Evolutionary conservation across 1,140 invertebrate genomes (phyloP), one percentile per base, ranked within the genome.

Genomic region (Heterodera carotae): DNA sequence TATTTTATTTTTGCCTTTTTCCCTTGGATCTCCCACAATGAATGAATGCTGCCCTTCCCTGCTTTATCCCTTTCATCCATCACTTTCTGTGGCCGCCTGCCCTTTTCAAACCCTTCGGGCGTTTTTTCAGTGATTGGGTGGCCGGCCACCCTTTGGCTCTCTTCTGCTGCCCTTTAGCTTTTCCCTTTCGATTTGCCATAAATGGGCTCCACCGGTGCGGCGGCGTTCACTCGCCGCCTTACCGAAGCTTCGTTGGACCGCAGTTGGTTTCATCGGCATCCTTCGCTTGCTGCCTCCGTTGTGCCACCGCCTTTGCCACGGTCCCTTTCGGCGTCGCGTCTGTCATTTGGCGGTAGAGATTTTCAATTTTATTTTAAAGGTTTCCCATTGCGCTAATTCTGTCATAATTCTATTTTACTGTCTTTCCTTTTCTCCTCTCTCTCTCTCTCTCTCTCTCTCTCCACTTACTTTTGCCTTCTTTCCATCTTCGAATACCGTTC

Each of bases 191-290:
- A 18, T 67, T 33, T 48, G 22, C 56, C 56, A 15, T 4, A 59
- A 59, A 73, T 73, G 71, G 71, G 71, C 56, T 73, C 71, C 27
- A 62, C 71, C 56, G 71, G 71, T 31, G 71, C 71, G 5, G 71
- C 71, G 56, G 71, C 71, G 34, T 73, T 73, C 36, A 73, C 71
- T 5, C 71, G 71, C 33, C 71, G 71, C 31, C 71, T 73, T n/a
- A 73, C 71, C 62, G 71, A 73, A 34, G 71, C 71, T 34, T 73
- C 71, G 36, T 25, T 73, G 27, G 71, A 73, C 25, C 39, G 71
- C 56, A 73, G 29, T n/a, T 62, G 71, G 56, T 36, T 36, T 10
- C 31, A 34, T 34, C 39, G 56, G 12, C 71, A 60, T 29, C 62
- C 62, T 8, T 66, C 62, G 62, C 10, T 66, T 2, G 62, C 18